Evolutionary conservation across 2,888 invertebrate species (phyloP).

Genomic region (Spialia ferax): DNA sequence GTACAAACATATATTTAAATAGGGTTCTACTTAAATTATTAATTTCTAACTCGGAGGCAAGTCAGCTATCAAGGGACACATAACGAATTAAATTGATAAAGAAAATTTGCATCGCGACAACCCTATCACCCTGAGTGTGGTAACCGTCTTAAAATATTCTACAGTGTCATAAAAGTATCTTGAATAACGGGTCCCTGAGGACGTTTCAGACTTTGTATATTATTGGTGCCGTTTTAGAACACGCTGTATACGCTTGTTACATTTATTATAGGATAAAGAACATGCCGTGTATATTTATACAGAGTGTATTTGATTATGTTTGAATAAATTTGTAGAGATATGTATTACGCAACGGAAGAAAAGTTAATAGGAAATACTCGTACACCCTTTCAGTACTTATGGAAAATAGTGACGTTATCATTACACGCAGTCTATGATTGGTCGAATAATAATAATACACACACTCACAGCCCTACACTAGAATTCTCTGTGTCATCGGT

Average conservation of each 20-base stretch:
- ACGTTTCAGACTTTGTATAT: conserved; percentile 45
- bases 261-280: neutral
- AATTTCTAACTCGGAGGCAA: conserved; percentile 2
- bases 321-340: too few species aligned
- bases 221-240: conserved; percentile 40
- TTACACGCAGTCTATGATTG: too few species aligned
- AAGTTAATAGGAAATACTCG: too few species aligned
- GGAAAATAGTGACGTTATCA: too few species aligned
- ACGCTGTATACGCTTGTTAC: conserved; percentile 6
- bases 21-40: neutral
- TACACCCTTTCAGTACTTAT: too few species aligned
- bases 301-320: too few species aligned
- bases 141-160: conserved; percentile 80
- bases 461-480: too few species aligned
- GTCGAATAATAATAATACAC: too few species aligned
- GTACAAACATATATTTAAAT: neutral
- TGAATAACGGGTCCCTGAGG: conserved; percentile 69
- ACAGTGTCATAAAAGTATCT: conserved; percentile 75
- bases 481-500: too few species aligned
- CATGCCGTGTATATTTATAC: neutral
- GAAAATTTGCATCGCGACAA: conserved; percentile 39
- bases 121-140: conserved; percentile 52
- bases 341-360: too few species aligned
- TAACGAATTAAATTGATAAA: conserved; percentile 33
- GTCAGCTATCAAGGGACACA: conserved; percentile 17